Evolutionary conservation across 2,888 invertebrate species (phyloP).

Genomic region (Eupithecia abbreviata): DNA sequence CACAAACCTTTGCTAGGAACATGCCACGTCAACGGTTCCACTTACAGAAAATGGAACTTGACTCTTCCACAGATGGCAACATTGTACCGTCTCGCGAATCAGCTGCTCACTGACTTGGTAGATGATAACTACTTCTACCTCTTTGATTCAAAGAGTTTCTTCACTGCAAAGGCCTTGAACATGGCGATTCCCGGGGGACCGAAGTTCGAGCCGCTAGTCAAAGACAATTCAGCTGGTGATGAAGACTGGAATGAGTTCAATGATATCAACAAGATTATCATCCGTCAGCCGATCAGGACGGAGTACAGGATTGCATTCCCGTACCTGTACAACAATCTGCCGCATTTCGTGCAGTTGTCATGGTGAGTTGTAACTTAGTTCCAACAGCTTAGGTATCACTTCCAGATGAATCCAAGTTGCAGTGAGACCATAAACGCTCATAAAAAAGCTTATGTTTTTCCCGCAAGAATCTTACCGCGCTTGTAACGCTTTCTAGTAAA

Average conservation of each 20-base stretch:
- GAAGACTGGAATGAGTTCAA: slow-evolving; percentile 99
- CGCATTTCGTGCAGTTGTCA: slow-evolving; percentile 98
- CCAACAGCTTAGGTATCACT: background rate
- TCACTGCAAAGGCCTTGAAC: slow-evolving; percentile 99
- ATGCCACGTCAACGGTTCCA: slow-evolving; percentile 97
- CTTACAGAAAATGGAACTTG: slow-evolving; percentile 98
- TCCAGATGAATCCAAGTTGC: background rate
- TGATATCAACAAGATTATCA: slow-evolving; percentile 99
- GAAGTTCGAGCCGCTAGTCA: slow-evolving; percentile 99
- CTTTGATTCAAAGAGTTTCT: slow-evolving; percentile 99
- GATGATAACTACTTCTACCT: slow-evolving; percentile 99
- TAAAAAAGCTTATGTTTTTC: too few species aligned
- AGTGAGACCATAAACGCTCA: background rate
- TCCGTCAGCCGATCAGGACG: slow-evolving; percentile 98
- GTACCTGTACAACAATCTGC: slow-evolving; percentile 99
- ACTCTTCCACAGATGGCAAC: slow-evolving; percentile 98
- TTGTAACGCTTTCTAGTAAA: background rate
- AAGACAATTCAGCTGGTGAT: slow-evolving; percentile 98
- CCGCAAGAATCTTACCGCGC: too few species aligned
- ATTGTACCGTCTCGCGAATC: slow-evolving; percentile 98
- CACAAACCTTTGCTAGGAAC: slow-evolving; percentile 97
- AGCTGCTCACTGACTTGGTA: slow-evolving; percentile 97
- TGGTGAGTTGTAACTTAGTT: slow-evolving; percentile 87
- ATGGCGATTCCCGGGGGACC: slow-evolving; percentile 99
- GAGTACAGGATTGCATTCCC: slow-evolving; percentile 99